Conservation (phyloP, 1,140 invertebrate species). For the Tetragonula clypearis region DNA sequence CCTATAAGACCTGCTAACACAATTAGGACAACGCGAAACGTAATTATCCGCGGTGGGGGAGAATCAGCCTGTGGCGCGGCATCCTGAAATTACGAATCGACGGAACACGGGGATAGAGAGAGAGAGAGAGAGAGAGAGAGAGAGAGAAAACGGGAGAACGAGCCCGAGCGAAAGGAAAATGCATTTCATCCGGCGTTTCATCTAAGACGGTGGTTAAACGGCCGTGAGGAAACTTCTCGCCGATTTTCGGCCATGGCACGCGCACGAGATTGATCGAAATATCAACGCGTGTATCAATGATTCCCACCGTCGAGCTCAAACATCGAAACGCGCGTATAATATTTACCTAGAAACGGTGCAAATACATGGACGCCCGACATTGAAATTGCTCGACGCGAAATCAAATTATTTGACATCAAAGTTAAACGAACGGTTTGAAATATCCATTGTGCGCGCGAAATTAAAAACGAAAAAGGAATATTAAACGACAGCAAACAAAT, state of each 20-base stretch:
- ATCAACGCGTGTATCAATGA: neutral
- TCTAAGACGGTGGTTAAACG: constrained; percentile 22
- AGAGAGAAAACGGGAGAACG: neutral
- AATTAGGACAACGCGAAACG: constrained; percentile 65
- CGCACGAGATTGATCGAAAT: neutral
- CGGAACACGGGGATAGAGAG: constrained; percentile 17
- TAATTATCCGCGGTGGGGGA: constrained; percentile 59
- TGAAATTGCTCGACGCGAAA: constrained; percentile 31
- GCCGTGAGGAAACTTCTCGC: neutral
- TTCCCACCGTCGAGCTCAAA: neutral
- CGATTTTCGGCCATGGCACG: neutral
- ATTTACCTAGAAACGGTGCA: constrained; percentile 12
- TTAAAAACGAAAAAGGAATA: constrained; percentile 18
- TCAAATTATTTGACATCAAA: constrained; percentile 42
- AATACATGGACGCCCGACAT: constrained; percentile 28
- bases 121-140: neutral
- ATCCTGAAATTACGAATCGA: constrained; percentile 61
- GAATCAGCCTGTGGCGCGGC: constrained; percentile 57
- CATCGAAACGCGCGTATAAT: constrained; percentile 3
- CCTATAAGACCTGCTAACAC: constrained; percentile 62
- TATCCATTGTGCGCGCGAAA: constrained; percentile 18
- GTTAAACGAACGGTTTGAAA: constrained; percentile 36
- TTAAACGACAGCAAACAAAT: constrained; percentile 19
- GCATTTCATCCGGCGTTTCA: constrained; percentile 3
- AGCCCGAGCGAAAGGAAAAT: neutral